phyloP scores from a whole-genome alignment of 1,140 invertebrate species.

The Cyphomyrmex costatus region DNA sequence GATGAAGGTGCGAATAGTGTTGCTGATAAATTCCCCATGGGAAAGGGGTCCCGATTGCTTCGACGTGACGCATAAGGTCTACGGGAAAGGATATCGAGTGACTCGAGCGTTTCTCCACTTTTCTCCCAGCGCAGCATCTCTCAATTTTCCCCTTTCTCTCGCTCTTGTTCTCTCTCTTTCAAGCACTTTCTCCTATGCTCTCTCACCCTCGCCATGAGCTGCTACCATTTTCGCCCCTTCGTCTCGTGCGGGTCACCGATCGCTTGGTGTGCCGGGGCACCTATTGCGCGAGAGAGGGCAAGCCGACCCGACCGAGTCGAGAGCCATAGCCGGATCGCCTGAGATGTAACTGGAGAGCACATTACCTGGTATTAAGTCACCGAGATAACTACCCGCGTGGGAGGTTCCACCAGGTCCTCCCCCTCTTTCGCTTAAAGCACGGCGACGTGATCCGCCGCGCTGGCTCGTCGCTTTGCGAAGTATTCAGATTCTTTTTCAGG shows the following conservation, averaged over 20 bases:
- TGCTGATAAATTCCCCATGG: slow-evolving; percentile 67
- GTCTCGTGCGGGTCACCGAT: slow-evolving; percentile 47
- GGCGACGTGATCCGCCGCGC: slow-evolving; percentile 63
- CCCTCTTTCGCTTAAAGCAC: slow-evolving; percentile 61
- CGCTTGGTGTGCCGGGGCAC: slow-evolving; percentile 6
- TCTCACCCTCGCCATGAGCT: neutral
- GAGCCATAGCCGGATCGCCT: slow-evolving; percentile 75
- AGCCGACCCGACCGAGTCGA: slow-evolving; percentile 56
- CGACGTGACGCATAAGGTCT: slow-evolving; percentile 68
- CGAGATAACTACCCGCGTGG: slow-evolving; percentile 85
- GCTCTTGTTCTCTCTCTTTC: neutral
- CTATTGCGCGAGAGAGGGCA: slow-evolving; percentile 10
- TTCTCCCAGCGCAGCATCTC: slow-evolving; percentile 28
- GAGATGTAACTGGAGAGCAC: slow-evolving; percentile 85
- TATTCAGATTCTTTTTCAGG: slow-evolving; percentile 67
- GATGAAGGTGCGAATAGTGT: slow-evolving; percentile 20
- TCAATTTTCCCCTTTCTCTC: slow-evolving; percentile 54
- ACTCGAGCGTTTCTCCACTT: slow-evolving; percentile 60
- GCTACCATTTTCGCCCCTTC: slow-evolving; percentile 34
- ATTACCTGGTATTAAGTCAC: slow-evolving; percentile 86
- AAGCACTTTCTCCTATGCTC: neutral
- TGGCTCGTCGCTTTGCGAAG: slow-evolving; percentile 68
- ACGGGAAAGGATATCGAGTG: slow-evolving; percentile 68
- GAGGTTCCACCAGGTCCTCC: slow-evolving; percentile 76
- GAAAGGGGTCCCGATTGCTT: slow-evolving; percentile 56